phyloP scores from a whole-genome alignment of 2,797 vertebrate species.

The Synaphobranchus kaupii region DNA sequence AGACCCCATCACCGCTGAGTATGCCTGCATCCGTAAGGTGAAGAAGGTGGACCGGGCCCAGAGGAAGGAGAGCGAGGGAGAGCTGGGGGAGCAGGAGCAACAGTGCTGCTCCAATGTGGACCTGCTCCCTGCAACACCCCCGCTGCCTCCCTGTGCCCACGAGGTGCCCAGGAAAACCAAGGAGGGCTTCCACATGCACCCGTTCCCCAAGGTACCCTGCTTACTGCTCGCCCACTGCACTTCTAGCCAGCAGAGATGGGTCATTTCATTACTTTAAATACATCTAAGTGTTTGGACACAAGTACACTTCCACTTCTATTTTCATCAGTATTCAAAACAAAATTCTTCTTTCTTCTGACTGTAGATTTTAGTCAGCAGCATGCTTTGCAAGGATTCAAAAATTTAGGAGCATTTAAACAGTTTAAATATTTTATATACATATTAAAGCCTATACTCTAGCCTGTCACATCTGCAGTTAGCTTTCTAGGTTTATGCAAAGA shows the following conservation, averaged over 20 bases:
- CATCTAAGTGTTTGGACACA: neutral
- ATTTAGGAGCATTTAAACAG: neutral
- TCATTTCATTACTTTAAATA: neutral
- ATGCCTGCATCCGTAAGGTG: conserved; percentile 75
- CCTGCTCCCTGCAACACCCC: conserved; percentile 58
- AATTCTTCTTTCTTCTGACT: neutral
- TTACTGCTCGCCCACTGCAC: neutral
- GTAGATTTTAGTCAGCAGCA: neutral
- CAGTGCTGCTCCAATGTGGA: conserved; percentile 69
- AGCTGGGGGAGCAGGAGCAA: conserved; percentile 65
- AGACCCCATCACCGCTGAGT: conserved; percentile 66
- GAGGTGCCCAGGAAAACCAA: conserved; percentile 66
- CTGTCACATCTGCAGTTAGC: neutral
- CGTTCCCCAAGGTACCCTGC: conserved; percentile 73
- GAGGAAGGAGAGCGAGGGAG: conserved; percentile 66
- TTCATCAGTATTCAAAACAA: neutral
- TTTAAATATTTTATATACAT: neutral
- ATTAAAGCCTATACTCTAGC: neutral
- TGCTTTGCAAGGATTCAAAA: neutral
- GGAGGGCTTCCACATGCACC: conserved; percentile 74
- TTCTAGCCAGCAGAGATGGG: neutral
- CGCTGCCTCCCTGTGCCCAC: conserved; percentile 63
- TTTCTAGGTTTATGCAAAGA: neutral
- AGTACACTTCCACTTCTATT: neutral
- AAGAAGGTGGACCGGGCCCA: conserved; percentile 62